Evolutionary conservation across 1,140 invertebrate species (phyloP).

Genomic region (Heliconius congener): DNA sequence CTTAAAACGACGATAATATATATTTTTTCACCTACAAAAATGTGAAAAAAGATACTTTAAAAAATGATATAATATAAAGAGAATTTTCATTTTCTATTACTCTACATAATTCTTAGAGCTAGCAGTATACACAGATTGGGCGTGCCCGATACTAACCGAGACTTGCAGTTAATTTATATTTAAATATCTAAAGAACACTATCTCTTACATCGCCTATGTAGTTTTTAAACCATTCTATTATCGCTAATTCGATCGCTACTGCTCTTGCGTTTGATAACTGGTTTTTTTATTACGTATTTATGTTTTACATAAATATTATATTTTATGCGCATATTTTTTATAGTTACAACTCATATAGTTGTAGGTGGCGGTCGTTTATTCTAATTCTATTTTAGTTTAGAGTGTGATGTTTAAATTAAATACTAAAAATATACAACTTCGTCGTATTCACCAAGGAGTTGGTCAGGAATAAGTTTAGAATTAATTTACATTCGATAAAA

Average conservation of each 20-base stretch:
- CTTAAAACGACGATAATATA: too few species aligned
- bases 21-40: neutral
- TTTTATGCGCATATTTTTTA: neutral
- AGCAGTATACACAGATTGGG: constrained; percentile 11
- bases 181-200: constrained; percentile 26
- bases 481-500: too few species aligned
- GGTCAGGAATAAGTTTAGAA: too few species aligned
- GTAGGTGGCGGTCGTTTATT: too few species aligned
- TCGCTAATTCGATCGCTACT: constrained; percentile 21
- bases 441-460: too few species aligned
- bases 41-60: neutral
- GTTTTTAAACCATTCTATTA: constrained; percentile 21
- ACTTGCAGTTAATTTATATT: constrained; percentile 28
- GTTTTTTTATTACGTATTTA: neutral
- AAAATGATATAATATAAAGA: neutral
- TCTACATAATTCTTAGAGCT: neutral
- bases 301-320: constrained; percentile 5
- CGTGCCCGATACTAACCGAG: constrained; percentile 20
- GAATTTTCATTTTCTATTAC: neutral
- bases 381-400: too few species aligned
- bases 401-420: too few species aligned
- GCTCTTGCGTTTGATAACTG: neutral
- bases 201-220: constrained; percentile 15
- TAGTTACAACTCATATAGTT: too few species aligned
- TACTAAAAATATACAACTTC: too few species aligned